Base-by-base conservation (phyloP, 2,113 vertebrate species). In the Myotis davidii region DNA sequence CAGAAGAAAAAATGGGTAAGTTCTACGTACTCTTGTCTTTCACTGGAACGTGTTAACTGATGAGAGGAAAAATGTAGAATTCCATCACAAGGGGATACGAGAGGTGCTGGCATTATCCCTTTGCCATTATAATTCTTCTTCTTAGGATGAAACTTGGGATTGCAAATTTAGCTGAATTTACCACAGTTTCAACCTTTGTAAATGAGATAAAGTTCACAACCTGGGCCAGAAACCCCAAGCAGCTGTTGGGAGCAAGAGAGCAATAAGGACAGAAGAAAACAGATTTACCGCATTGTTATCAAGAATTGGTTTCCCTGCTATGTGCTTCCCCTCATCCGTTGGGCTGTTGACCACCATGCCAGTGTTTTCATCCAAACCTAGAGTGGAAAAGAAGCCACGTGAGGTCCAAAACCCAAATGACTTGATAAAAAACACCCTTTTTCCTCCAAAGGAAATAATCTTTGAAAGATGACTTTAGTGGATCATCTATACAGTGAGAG, bases 251-350 rank as follows among this genome's bases (percentile, higher is more conserved):
- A 99, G 98, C 64, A 99, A 27, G 54, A 99, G 98, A 6, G 99
- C 99, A 25, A 99, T 84, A 20, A 99, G 96, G 34, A 99, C 96
- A 2, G 99, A 99, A 92, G 99, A 99, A 97, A 99, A 99, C 27
- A 99, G 99, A 97, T 99, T 99, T 25, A 99, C 99, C 0, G 99
- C 98, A 0, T 99, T 99, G 98, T 99, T 99, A 97, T 99, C 99
- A 56, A 99, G 96, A 96, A 99, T 99, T 18, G 99, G 99, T 91
- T 99, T 99, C 64, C 99, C 99, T 83, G 99, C 98, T 97, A 99
- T 99, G 85, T 99, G 91, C 95, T 96, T 98, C 48, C 98, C 98
- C 23, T 98, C 98, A 32, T 97, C 96, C 0, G 98, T 98, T 91
- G 99, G 98, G 83, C 98, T 98, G 79, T 96, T 98, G 94, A 99